These are phyloP conservation scores for Corythaixoides concolor DNA, from an alignment of 2,113 vertebrate species.

Conservation along the genomic window DNA sequence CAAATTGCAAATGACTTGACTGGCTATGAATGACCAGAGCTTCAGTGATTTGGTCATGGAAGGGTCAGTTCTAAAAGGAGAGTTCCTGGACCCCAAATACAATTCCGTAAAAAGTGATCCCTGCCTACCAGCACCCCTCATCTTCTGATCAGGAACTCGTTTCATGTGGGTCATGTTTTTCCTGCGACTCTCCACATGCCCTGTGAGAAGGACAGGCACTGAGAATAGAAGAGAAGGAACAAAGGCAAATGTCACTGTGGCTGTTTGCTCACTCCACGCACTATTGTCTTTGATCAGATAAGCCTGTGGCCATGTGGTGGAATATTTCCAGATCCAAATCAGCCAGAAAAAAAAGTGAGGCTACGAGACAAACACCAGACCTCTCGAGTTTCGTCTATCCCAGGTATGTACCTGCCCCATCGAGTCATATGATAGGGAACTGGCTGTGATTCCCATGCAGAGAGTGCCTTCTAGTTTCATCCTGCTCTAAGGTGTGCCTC, in stretches of 20 bases:
- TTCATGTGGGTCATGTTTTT: not conserved
- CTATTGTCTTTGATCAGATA: conserved; percentile 47
- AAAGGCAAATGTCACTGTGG: not conserved
- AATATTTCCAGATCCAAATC: conserved; percentile 14
- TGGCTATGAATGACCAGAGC: not conserved
- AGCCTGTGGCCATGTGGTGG: not conserved
- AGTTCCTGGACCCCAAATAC: not conserved
- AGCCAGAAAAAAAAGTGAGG: not conserved
- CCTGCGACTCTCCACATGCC: not conserved
- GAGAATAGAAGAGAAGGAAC: not conserved
- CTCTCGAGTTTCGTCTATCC: conserved; percentile 30
- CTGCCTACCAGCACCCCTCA: not conserved
- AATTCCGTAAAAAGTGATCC: fast-evolving
- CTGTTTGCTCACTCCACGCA: conserved; percentile 19
- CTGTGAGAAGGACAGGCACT: not conserved
- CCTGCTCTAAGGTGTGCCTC: not conserved
- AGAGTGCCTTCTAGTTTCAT: not conserved
- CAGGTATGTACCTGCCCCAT: not conserved
- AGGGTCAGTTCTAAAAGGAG: no score
- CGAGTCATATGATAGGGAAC: not conserved
- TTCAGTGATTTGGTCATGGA: not conserved
- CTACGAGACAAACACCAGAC: not conserved
- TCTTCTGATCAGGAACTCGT: not conserved
- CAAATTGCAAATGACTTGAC: not conserved
- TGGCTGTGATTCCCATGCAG: not conserved